Conservation (phyloP, 2,888 invertebrate genomes). For the Slavum lentiscoides region DNA sequence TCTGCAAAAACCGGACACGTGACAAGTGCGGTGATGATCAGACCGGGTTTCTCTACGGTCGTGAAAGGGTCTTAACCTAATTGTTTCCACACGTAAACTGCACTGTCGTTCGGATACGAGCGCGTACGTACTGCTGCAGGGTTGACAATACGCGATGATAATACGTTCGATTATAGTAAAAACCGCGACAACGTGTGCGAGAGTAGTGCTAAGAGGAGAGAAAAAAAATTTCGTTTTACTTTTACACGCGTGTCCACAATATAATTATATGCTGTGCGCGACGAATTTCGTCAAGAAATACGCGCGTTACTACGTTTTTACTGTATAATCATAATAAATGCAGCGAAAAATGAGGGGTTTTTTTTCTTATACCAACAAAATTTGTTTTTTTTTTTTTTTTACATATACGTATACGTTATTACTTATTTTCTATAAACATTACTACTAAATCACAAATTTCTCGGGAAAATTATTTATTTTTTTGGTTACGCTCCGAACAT, state of each 20-base stretch:
- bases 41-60: constrained; percentile 32
- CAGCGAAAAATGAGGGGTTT: too few species aligned
- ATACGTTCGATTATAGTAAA: constrained; percentile 26
- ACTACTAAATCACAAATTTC: too few species aligned
- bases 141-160: constrained; percentile 2
- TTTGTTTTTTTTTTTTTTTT: too few species aligned
- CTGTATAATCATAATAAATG: background rate
- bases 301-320: too few species aligned
- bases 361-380: too few species aligned
- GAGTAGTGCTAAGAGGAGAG: constrained; percentile 9
- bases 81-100: constrained; percentile 36
- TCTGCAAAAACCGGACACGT: constrained; percentile 45
- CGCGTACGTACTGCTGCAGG: constrained; percentile 23
- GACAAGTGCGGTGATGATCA: background rate
- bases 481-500: too few species aligned
- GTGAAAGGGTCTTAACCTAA: constrained; percentile 51
- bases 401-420: too few species aligned
- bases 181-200: background rate
- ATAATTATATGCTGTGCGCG: background rate
- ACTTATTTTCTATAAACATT: too few species aligned
- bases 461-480: too few species aligned
- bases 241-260: background rate
- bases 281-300: background rate
- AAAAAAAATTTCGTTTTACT: constrained; percentile 31
- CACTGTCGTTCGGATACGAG: background rate